Evolutionary conservation across 2,888 invertebrate genomes (phyloP).

Genomic region (Pedicia rivosa): DNA sequence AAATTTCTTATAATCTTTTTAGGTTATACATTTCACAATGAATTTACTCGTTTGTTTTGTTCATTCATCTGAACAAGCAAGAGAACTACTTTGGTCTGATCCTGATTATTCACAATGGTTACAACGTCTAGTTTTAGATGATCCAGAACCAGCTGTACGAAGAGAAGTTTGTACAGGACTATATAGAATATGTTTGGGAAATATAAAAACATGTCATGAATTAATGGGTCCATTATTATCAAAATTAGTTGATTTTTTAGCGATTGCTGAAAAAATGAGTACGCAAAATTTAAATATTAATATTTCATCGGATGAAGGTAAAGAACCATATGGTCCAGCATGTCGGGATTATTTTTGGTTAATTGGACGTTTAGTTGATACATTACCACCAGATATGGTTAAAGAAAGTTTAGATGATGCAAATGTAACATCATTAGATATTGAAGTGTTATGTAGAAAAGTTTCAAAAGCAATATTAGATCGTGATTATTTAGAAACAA

Average conservation of each 20-base stretch:
- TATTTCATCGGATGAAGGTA: slow-evolving; percentile 58
- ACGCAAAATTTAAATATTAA: slow-evolving; percentile 37
- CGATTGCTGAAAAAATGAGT: slow-evolving; percentile 74
- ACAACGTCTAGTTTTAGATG: slow-evolving; percentile 71
- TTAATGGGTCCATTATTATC: slow-evolving; percentile 64
- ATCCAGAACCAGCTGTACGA: slow-evolving; percentile 81
- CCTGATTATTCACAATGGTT: slow-evolving; percentile 65
- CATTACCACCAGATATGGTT: slow-evolving; percentile 61
- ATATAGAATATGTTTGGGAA: slow-evolving; percentile 73
- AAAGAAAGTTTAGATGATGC: slow-evolving; percentile 43
- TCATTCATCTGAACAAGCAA: slow-evolving; percentile 68
- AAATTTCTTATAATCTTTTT: slow-evolving; percentile 26
- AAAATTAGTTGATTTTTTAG: slow-evolving; percentile 63
- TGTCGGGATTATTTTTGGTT: slow-evolving; percentile 93
- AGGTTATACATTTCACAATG: slow-evolving; percentile 76
- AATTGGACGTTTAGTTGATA: slow-evolving; percentile 74
- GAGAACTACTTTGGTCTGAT: slow-evolving; percentile 58
- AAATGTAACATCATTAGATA: slow-evolving; percentile 40
- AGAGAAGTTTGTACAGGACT: slow-evolving; percentile 84
- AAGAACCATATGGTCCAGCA: slow-evolving; percentile 87
- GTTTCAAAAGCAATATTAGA: slow-evolving; percentile 58
- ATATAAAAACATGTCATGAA: slow-evolving; percentile 35
- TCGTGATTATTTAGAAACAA: slow-evolving; percentile 67
- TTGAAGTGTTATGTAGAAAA: slow-evolving; percentile 59
- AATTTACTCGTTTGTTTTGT: slow-evolving; percentile 85